Evolutionary conservation across 2,797 vertebrate genomes (phyloP), one percentile per base, ranked within the genome.

Genomic region (Ambastaia sidthimunki): DNA sequence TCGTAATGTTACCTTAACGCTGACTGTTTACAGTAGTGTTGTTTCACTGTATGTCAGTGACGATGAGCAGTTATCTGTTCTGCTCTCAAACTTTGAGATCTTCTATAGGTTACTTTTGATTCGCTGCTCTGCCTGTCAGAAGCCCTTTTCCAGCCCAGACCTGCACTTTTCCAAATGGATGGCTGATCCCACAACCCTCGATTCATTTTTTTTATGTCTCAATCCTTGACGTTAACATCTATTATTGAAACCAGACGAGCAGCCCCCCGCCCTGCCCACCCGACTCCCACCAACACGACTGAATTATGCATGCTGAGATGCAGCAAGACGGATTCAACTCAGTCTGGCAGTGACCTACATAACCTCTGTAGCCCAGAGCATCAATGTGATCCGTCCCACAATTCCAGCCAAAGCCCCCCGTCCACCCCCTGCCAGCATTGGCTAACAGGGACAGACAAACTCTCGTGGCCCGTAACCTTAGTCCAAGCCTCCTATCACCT

Each of bases 291-390:
- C 88, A 70, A 73, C 70, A 88, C 83, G 89, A 83, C 82, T 94
- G 91, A 94, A 94, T 94, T 94, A 94, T 94, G 91, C 88, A 94
- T 94, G 89, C 79, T 79, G 87, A 81, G 88, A 87, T 93, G 90
- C 88, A 91, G 91, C 86, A 87, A 92, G 87, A 82, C 89, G 89
- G 89, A 90, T 91, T 91, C 71, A 71, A 87, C 86, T 85, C 87
- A 89, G 89, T 86, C 87, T 82, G 76, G 74, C 82, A 82, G n/a
- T 94, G 93, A 94, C 94, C 93, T 94, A 94, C 92, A 94, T 93
- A 93, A 94, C 93, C 93, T 90, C 91, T 86, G 87, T 88, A 89
- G 92, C 91, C 91, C 78, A 85, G 87, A 88, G 91, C 91, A 80
- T 87, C 88, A 90, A 85, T 88, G 88, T 91, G 89, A 93, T 90